Base-by-base conservation (phyloP, 2,888 invertebrate species). In the Keiferia lycopersicella region DNA sequence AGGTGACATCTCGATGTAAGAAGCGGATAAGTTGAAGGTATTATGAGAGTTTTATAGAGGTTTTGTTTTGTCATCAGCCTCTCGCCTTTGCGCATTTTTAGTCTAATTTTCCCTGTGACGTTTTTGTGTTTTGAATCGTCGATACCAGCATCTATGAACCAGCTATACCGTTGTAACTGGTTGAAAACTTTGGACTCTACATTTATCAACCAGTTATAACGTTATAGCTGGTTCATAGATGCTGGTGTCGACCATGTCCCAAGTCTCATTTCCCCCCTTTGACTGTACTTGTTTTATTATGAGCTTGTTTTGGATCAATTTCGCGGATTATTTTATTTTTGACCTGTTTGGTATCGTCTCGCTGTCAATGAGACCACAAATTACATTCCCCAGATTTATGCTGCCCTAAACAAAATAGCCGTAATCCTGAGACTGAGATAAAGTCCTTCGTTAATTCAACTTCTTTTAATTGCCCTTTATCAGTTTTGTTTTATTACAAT, bases 401-500 rank as follows among this genome's bases (percentile, higher is more conserved):
- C 45, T 11, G 39, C 64, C 39, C 61, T 50, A 62, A 62, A 62
- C 61, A 62, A 39, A 57, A 4, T 50, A 45, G 41, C 30, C 16
- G 18, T 61, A 50, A 61, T 50, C 16, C 34, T 18, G 20, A 20
- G 26, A 22, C 30, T 11, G 16, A 61, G 61, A 61, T 61, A 61
- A 61, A 61, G 30, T 39, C 26, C 53, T 57, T 57, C 63, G 53
- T 62, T 61, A 30, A 66, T 64, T 59, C 61, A 66, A 62, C 64
- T 68, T 66, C 66, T 71, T 70, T 67, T 71, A 66, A 72, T 68
- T 53, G 65, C 67, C 64, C 69, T 70, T 74, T 77, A 79, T 76
- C 75, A 71, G 66, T 67, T 68, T 22, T 87, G 81, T 78, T 89
- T 89, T 90, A 90, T 88, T 87, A 81, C 83, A 71, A 73, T 74